Base-by-base conservation (phyloP, 2,113 vertebrate species). In the Panurus biarmicus region DNA sequence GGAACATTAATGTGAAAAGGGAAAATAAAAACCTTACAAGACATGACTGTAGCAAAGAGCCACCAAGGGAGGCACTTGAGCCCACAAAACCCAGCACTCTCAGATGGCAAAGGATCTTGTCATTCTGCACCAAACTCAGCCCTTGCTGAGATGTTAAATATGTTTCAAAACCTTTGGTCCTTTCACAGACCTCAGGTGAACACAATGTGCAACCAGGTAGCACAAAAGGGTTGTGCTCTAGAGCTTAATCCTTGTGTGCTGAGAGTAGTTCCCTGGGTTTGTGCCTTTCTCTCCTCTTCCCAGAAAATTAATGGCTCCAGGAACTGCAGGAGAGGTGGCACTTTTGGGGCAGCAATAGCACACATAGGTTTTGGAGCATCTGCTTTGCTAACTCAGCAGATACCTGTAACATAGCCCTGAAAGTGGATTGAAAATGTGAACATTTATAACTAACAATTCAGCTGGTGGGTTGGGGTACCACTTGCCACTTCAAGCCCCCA, bases 41-140 rank as follows among this genome's bases (percentile, higher is more conserved):
- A 71, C 79, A 62, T 67, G 5, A 78, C 74, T 93, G 4, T 8
- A 77, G 93, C 57, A 73, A 92, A 87, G 87, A 91, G 75, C 66
- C 91, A 88, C 83, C 76, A 44, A 76, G 85, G 75, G 91, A 95
- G 90, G 28, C 86, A 90, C 70, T 96, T 93, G 48, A 91, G 14
- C 57, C 47, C 35, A 88, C 56, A 80, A 69, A 94, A 93, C 29
- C 8, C 76, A 79, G 62, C 18, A 11, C 51, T 79, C 56, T 42
- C 40, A 38, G 82, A 50, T 81, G 85, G 78, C 91, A 95, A 86
- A 96, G 51, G 69, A 76, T 65, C 78, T 91, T 85, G 85, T 87
- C 84, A 79, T 76, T 95, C 87, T 77, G 56, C 65, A 83, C 56
- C 72, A 64, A 83, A 60, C 74, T 73, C 54, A 89, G 51, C 51